Base-by-base conservation (phyloP, 1,140 invertebrate genomes). In the Trichonephila clavipes region DNA sequence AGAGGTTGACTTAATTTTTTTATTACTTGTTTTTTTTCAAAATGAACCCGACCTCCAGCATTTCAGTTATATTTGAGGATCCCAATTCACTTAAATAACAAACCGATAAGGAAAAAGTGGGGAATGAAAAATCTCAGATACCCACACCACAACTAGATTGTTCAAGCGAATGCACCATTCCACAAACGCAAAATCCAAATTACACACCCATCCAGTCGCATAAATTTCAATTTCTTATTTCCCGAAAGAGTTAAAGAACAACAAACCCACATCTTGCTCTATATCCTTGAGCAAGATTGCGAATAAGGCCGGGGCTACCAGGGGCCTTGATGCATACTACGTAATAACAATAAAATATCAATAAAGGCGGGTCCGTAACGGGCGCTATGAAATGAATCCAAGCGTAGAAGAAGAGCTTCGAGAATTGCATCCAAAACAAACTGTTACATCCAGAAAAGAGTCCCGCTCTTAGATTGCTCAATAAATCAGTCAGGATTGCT, bases 401-500 rank as follows among this genome's bases (percentile, higher is more conserved):
- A 34, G 59, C 85, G 58, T 12, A 86, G n/a, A 86, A 24, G 24
- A 86, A 86, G 51, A 86, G 59, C 85, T 61, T 18, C 72, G 21
- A 19, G 62, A 64, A 64, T 64, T 21, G 62, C 62, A 6, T 6
- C 4, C 34, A 51, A 89, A 89, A 72, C 87, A 89, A 89, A 89
- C 87, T 89, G 66, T 89, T 89, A 61, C 72, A 90, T 44, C 28
- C 58, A 69, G 51, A 51, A 24, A 64, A 64, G 81, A 61, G 59
- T 72, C 34, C 59, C 21, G 21, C 16, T 24, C 89, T 44, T 64
- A 82, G 89, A 90, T 90, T 92, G 83, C 34, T 87, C 34, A 87
- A 92, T 92, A 92, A 92, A 92, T 92, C 91, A 92, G 61, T 28
- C 64, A n/a, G 44, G 81, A 92, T 87, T 61, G 44, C 83, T 61